phyloP scores from a whole-genome alignment of 2,797 vertebrate genomes.

The Linurgus olivaceus region DNA sequence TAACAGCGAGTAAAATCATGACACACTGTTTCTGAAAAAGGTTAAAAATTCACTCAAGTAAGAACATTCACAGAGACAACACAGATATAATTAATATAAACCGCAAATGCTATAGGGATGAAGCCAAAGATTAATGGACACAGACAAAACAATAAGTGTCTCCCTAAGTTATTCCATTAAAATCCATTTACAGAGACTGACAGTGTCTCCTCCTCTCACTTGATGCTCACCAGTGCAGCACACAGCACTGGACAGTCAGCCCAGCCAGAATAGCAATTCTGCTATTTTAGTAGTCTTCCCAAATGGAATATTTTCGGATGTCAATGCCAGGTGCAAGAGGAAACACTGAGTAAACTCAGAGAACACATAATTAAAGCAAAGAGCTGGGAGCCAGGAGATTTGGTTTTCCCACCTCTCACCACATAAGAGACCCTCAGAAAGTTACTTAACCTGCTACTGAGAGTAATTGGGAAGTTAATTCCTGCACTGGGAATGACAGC shows the following conservation, averaged over 20 bases:
- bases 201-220: background rate
- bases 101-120: background rate
- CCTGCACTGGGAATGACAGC: background rate
- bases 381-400: background rate
- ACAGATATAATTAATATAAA: constrained; percentile 23
- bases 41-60: background rate
- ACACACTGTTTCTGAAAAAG: background rate
- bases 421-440: background rate
- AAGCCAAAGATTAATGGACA: constrained; percentile 36
- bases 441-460: background rate
- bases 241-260: background rate
- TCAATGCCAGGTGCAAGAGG: background rate
- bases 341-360: background rate
- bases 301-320: background rate
- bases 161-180: constrained; percentile 2
- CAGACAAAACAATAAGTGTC: background rate
- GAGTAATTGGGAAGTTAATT: background rate
- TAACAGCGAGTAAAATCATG: background rate
- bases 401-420: background rate
- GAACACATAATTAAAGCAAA: background rate
- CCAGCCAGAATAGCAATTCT: background rate
- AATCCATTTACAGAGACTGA: constrained; percentile 37
- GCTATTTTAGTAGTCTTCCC: background rate
- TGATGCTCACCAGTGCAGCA: background rate
- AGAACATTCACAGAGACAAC: background rate